Percentiles rank a stretch among this genome's conserved stretches.
Evolutionary conservation across 2,797 vertebrate genomes (phyloP).

Genomic region (Eospalax fontanierii): DNA sequence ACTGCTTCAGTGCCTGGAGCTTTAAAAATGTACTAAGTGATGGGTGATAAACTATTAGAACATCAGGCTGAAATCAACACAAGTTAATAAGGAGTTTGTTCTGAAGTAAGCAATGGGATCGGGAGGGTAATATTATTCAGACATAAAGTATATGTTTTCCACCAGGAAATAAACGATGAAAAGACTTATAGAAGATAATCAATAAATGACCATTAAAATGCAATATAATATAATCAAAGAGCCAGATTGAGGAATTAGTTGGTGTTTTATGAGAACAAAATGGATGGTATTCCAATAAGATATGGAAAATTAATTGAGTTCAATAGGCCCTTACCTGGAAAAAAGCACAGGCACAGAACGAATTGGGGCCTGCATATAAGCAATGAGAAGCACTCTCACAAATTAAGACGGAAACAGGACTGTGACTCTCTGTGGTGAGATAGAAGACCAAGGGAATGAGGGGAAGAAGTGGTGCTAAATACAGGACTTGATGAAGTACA

Average conservation of each 20-base stretch:
- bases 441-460: not conserved
- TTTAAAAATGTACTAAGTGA: not conserved
- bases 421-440: not conserved
- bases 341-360: not conserved
- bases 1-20: not conserved
- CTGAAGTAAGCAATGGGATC: not conserved
- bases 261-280: not conserved
- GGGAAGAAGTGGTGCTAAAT: not conserved
- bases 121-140: too few relatives aligned
- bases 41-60: not conserved
- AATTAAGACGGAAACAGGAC: not conserved
- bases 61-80: too few relatives aligned
- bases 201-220: not conserved
- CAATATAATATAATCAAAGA: not conserved
- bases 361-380: not conserved
- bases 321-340: not conserved
- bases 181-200: not conserved
- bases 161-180: not conserved
- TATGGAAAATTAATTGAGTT: too few relatives aligned
- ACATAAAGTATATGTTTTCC: too few relatives aligned
- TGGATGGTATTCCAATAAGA: not conserved
- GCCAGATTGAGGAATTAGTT: not conserved
- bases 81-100: too few relatives aligned
- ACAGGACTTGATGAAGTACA: not conserved
- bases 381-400: not conserved